Conservation (phyloP, 2,113 vertebrate genomes). For the Thinocorus orbignyianus region DNA sequence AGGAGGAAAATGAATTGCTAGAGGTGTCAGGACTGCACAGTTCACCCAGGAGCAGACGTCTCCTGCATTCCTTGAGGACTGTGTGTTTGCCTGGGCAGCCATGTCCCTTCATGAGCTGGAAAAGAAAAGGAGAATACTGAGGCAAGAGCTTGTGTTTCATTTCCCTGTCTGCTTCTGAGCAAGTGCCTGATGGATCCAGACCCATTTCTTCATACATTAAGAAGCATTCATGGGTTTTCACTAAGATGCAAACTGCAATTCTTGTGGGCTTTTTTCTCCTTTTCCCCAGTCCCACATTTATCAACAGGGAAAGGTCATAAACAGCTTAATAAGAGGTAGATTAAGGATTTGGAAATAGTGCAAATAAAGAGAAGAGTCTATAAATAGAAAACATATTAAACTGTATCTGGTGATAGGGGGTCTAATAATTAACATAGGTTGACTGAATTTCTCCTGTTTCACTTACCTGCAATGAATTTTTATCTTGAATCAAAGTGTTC, state of each 20-base stretch:
- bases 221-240: neutral
- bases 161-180: neutral
- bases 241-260: neutral
- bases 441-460: neutral
- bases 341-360: neutral
- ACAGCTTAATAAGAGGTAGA: neutral
- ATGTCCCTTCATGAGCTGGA: neutral
- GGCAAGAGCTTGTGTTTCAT: neutral
- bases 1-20: neutral
- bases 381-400: slow-evolving; percentile 41
- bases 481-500: slow-evolving; percentile 1
- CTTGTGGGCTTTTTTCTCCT: neutral
- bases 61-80: neutral
- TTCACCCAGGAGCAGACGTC: neutral
- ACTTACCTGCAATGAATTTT: neutral
- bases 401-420: neutral
- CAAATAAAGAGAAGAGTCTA: neutral
- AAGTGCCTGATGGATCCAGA: neutral
- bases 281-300: neutral
- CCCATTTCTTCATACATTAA: neutral
- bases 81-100: neutral
- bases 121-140: neutral
- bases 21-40: neutral
- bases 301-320: neutral
- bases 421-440: neutral